Evolutionary conservation across 1,140 invertebrate species (phyloP), one percentile per base, ranked within the genome.

Genomic region (Eciton burchellii): DNA sequence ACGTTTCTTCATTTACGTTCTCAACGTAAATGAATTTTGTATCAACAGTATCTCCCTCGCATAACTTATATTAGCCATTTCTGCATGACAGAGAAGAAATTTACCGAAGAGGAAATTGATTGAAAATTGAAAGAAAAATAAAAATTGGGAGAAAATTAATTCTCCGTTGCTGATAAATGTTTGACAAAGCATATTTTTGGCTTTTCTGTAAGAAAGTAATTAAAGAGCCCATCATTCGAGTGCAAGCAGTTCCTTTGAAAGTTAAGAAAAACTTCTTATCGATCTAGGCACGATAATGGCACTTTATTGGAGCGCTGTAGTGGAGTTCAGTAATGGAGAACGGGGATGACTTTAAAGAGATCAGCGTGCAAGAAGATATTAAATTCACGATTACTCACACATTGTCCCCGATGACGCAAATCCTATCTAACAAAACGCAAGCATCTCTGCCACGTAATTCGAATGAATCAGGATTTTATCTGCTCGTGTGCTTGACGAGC

Each of bases 251-350:
- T 60, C 12, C 0, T 12, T 60, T 11, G 14, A 16, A 59, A 60
- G 8, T 24, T 14, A 62, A 26, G 16, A 59, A 60, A 63, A 68
- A 49, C 24, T 68, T 52, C n/a, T 24, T 68, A 8, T 1, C 16
- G 49, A 72, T 49, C 60, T n/a, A n/a, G 14, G 14, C 49, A 82
- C 57, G 26, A 14, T 41, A 21, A 63, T 56, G 3, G 35, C 52
- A 35, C 6, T 83, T 68, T 77, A 41, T 59, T 56, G 19, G 26
- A 8, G 41, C 43, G 14, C 49, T 45, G 12, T 35, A 11, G 1
- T n/a, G 1, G 3, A n/a, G 41, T 68, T 11, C 2, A 14, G 26
- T 74, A 14, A 77, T 83, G 59, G 77, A 66, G 35, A 56, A 41
- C 3, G 21, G 35, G n/a, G 43, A 9, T 29, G 24, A 1, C 21